phyloP scores from a whole-genome alignment of 2,888 invertebrate species.

The Dioctria linearis region DNA sequence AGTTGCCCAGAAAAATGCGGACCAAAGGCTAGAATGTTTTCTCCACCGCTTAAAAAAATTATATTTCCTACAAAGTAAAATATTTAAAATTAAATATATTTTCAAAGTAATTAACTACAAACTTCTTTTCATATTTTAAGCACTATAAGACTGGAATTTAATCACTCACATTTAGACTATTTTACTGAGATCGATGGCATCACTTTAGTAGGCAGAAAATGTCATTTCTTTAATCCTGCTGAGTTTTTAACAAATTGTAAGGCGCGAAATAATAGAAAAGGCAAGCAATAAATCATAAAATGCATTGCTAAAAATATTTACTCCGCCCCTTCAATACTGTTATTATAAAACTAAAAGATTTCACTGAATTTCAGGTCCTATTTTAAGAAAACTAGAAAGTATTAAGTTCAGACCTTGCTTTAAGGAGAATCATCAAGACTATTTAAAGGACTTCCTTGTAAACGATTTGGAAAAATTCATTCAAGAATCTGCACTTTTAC shows the following conservation, averaged over 20 bases:
- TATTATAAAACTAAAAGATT: too few relatives aligned
- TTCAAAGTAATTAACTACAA: background rate
- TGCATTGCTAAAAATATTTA: background rate
- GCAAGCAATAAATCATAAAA: constrained; percentile 40
- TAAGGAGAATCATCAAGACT: constrained; percentile 64
- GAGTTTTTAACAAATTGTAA: constrained; percentile 63
- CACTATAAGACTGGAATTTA: constrained; percentile 87
- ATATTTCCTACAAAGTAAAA: constrained; percentile 74
- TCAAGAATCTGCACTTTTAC: constrained; percentile 60
- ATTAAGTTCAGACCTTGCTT: constrained; percentile 67
- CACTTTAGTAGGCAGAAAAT: constrained; percentile 79
- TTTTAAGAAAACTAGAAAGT: constrained; percentile 67
- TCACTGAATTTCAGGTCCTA: constrained; percentile 63
- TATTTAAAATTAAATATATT: constrained; percentile 41
- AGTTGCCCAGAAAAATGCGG: constrained; percentile 76
- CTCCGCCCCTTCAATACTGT: background rate
- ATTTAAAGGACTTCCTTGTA: constrained; percentile 67
- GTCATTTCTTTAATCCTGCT: constrained; percentile 63
- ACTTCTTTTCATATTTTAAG: constrained; percentile 70
- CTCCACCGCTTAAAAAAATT: constrained; percentile 78
- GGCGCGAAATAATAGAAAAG: constrained; percentile 61
- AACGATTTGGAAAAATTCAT: constrained; percentile 69
- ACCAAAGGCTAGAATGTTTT: constrained; percentile 81
- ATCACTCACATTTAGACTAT: constrained; percentile 85
- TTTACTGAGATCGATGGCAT: constrained; percentile 93